phyloP scores from a whole-genome alignment of 2,113 vertebrate genomes.

The Mugil cephalus region DNA sequence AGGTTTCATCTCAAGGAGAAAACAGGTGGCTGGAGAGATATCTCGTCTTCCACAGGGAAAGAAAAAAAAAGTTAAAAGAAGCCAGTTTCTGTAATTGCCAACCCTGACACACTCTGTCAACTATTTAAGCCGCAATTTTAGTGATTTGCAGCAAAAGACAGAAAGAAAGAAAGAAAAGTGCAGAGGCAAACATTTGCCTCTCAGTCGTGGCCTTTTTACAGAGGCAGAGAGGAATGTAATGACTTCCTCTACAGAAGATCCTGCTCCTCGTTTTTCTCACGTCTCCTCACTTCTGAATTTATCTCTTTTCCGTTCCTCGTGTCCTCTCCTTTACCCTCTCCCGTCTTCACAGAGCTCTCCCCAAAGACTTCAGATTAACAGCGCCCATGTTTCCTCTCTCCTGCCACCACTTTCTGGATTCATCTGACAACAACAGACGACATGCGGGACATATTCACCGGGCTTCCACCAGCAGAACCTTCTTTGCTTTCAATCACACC shows the following conservation, averaged over 20 bases:
- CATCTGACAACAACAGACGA: slow-evolving; percentile 28
- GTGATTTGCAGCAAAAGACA: slow-evolving; percentile 37
- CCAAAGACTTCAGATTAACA: slow-evolving; percentile 21
- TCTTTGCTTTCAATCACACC: slow-evolving; percentile 6
- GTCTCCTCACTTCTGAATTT: slow-evolving; percentile 29
- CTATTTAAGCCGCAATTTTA: slow-evolving; percentile 58
- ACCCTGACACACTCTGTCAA: slow-evolving; percentile 43
- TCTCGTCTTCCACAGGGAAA: slow-evolving; percentile 15
- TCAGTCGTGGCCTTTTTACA: slow-evolving; percentile 38
- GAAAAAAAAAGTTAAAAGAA: slow-evolving; percentile 2
- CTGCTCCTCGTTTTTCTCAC: slow-evolving; percentile 27
- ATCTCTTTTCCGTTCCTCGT: slow-evolving; percentile 30
- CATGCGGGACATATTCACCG: neutral
- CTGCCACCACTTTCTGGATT: neutral
- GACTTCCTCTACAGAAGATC: slow-evolving; percentile 32
- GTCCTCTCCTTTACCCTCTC: slow-evolving; percentile 7
- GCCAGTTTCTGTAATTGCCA: slow-evolving; percentile 48
- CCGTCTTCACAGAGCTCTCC: neutral
- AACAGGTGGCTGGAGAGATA: slow-evolving; percentile 48
- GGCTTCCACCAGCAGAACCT: neutral
- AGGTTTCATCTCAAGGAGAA: slow-evolving; percentile 35
- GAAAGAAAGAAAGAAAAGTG: slow-evolving; percentile 30
- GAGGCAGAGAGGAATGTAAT: slow-evolving; percentile 31
- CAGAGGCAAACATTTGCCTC: slow-evolving; percentile 49
- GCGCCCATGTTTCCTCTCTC: slow-evolving; percentile 9